A percentile compares a stretch with the other conserved stretches of the same genome.
These are phyloP conservation scores for Lepetodrilus schrolli DNA, from an alignment of 2,888 invertebrate species.

Conservation along the genomic window DNA sequence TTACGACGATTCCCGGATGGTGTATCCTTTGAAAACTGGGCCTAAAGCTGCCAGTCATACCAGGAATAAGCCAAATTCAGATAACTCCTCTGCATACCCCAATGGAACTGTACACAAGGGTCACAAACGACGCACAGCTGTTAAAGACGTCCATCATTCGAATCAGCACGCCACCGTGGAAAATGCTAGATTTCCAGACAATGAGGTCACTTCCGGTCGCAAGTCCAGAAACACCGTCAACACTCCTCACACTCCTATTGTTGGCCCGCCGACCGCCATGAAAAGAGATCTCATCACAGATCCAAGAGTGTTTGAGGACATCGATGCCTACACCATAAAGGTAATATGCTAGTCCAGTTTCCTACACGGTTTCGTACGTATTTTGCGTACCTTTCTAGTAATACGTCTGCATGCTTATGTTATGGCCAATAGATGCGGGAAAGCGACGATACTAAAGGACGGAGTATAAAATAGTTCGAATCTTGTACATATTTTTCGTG, in stretches of 20 bases:
- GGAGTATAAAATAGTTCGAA: too few relatives aligned
- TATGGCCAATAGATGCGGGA: neutral
- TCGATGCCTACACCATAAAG: constrained; percentile 51
- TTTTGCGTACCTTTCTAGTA: neutral
- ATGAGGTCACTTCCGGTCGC: neutral
- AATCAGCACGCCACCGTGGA: neutral
- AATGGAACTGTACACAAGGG: too few relatives aligned
- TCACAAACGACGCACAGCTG: too few relatives aligned
- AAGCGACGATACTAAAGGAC: too few relatives aligned
- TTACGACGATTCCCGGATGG: too few relatives aligned
- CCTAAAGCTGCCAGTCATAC: too few relatives aligned
- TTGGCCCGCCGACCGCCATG: constrained; percentile 44
- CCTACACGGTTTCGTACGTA: neutral
- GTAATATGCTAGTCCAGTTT: constrained; percentile 18
- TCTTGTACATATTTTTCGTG: too few relatives aligned
- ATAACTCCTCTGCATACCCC: too few relatives aligned
- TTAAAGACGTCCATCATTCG: neutral
- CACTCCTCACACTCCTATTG: neutral
- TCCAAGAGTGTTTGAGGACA: constrained; percentile 40
- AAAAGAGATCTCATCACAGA: constrained; percentile 49
- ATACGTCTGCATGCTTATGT: neutral
- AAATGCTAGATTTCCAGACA: too few relatives aligned
- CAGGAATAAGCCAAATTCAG: too few relatives aligned
- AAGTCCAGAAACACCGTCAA: neutral
- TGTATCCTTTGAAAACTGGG: too few relatives aligned